phyloP scores from a whole-genome alignment of 2,113 vertebrate genomes.

The Menidia beryllina region DNA sequence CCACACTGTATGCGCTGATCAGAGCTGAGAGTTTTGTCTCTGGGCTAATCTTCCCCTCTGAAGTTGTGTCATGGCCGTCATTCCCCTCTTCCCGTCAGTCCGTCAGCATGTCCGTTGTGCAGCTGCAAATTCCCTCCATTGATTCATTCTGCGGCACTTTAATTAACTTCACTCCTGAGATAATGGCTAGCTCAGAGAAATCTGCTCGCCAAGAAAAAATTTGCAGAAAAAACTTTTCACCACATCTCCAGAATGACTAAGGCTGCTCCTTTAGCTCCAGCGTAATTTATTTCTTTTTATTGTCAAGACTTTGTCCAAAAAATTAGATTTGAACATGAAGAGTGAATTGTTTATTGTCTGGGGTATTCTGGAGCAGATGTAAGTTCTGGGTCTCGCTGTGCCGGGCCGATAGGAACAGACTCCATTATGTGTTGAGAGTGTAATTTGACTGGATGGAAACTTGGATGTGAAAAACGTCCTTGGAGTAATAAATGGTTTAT shows the following conservation, averaged over 20 bases:
- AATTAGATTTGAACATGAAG: constrained; percentile 79
- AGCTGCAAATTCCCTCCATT: constrained; percentile 80
- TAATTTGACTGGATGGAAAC: constrained; percentile 74
- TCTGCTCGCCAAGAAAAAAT: constrained; percentile 69
- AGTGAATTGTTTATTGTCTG: constrained; percentile 86
- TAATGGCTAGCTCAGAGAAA: constrained; percentile 82
- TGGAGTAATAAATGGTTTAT: constrained; percentile 75
- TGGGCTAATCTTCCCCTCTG: constrained; percentile 80
- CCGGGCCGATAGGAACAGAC: constrained; percentile 74
- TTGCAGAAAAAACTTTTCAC: constrained; percentile 77
- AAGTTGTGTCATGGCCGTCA: constrained; percentile 84
- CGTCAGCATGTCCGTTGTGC: constrained; percentile 56
- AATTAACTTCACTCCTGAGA: constrained; percentile 85
- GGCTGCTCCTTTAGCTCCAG: constrained; percentile 52
- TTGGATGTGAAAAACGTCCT: constrained; percentile 74
- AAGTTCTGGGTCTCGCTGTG: constrained; percentile 76
- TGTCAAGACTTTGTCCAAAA: constrained; percentile 76
- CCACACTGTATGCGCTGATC: constrained; percentile 58
- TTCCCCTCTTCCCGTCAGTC: constrained; percentile 74
- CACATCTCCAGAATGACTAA: constrained; percentile 57
- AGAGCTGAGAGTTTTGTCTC: constrained; percentile 79
- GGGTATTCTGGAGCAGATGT: constrained; percentile 76
- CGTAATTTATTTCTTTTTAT: constrained; percentile 78
- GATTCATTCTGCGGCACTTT: constrained; percentile 82
- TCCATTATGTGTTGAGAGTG: constrained; percentile 76